These are phyloP conservation scores for Azemiops feae DNA, from an alignment of 2,113 vertebrate genomes.

Conservation along the genomic window DNA sequence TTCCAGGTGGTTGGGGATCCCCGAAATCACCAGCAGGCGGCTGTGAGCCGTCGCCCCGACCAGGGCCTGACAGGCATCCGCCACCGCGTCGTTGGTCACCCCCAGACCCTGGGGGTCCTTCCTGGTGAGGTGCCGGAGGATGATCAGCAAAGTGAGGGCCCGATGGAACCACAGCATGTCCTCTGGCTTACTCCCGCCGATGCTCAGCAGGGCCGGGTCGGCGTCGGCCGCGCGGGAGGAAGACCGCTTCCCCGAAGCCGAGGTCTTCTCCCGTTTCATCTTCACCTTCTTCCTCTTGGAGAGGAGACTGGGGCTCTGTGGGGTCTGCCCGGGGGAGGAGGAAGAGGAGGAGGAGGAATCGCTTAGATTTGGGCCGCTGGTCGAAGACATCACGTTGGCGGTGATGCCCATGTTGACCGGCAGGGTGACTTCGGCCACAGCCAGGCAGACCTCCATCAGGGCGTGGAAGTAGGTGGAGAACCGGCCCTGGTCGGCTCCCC, in stretches of 20 bases:
- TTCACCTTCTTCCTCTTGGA: conserved; percentile 98
- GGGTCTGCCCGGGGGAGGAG: conserved; percentile 93
- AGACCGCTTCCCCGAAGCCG: conserved; percentile 79
- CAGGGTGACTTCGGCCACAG: conserved; percentile 92
- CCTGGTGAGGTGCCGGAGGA: conserved; percentile 87
- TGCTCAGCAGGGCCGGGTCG: conserved; percentile 81
- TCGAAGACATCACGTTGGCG: conserved; percentile 82
- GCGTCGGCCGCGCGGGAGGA: conserved; percentile 76
- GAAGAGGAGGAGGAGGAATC: conserved; percentile 95
- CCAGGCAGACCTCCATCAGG: conserved; percentile 93
- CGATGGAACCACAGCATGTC: conserved; percentile 99
- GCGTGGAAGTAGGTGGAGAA: conserved; percentile 97
- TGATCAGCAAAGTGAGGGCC: conserved; percentile 92
- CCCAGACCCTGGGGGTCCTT: conserved; percentile 93
- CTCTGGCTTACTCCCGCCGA: conserved; percentile 92
- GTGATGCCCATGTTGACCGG: conserved; percentile 86
- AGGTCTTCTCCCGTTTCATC: conserved; percentile 93
- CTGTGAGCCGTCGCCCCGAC: conserved; percentile 90
- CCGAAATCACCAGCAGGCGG: conserved; percentile 92
- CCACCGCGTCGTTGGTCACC: conserved; percentile 90
- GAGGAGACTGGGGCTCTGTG: conserved; percentile 92
- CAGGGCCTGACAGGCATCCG: conserved; percentile 91
- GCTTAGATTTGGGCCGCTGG: conserved; percentile 86
- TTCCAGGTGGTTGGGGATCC: conserved; percentile 94
- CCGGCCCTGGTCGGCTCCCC: conserved; percentile 82